These are phyloP conservation scores for Trachops cirrhosus DNA, from an alignment of 2,797 vertebrate genomes.

Conservation along the genomic window DNA sequence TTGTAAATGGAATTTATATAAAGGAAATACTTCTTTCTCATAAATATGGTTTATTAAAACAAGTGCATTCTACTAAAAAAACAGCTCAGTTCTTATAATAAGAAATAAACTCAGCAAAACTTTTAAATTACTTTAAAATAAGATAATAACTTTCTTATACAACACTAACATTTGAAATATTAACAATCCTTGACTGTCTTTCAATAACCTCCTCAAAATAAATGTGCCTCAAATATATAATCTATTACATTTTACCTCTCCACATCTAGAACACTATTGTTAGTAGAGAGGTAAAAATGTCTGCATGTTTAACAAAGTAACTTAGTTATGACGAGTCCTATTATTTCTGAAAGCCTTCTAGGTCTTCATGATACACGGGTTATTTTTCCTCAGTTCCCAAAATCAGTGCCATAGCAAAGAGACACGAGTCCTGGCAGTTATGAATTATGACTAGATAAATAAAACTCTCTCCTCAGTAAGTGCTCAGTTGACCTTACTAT, in stretches of 20 bases:
- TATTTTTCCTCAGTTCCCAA: not conserved
- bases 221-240: not conserved
- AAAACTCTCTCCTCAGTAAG: not conserved
- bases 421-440: not conserved
- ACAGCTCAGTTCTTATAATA: not conserved
- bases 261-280: not conserved
- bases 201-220: slow-evolving; percentile 15
- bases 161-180: not conserved
- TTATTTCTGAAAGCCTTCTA: not conserved
- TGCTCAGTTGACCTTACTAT: not conserved
- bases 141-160: not conserved
- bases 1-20: not conserved
- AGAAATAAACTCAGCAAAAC: not conserved
- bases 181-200: not conserved
- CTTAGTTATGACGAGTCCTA: not conserved
- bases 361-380: not conserved
- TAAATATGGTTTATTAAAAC: not conserved
- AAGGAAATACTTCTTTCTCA: not conserved
- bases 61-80: not conserved
- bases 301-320: not conserved
- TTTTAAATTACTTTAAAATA: slow-evolving; percentile 17
- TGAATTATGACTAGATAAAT: not conserved
- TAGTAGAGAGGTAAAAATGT: not conserved
- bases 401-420: not conserved
- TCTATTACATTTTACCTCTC: not conserved